Conservation (phyloP, 2,113 vertebrate genomes). For the Malurus elegans region DNA sequence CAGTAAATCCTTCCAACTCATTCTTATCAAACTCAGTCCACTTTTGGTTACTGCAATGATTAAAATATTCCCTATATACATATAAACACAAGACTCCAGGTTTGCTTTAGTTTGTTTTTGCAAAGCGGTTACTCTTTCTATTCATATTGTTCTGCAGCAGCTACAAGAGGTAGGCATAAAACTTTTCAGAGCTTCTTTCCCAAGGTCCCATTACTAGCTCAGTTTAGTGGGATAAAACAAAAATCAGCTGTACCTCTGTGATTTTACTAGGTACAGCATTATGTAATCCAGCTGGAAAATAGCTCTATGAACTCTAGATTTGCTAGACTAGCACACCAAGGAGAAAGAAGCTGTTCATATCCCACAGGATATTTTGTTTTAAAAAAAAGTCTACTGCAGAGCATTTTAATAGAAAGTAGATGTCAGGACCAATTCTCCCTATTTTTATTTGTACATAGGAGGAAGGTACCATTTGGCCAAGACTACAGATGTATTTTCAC, state of each 20-base stretch:
- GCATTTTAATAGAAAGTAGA: conserved; percentile 52
- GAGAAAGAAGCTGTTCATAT: conserved; percentile 68
- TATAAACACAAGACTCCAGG: conserved; percentile 69
- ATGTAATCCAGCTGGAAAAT: background rate
- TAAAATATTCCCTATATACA: conserved; percentile 66
- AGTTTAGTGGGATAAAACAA: background rate
- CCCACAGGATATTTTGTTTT: conserved; percentile 38
- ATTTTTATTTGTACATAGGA: conserved; percentile 60
- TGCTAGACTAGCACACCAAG: conserved; percentile 29
- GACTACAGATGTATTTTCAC: conserved; percentile 74
- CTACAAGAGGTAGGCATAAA: conserved; percentile 78
- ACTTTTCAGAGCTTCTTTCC: conserved; percentile 72
- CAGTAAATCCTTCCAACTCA: conserved; percentile 32
- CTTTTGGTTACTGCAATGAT: conserved; percentile 75
- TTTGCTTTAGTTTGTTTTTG: conserved; percentile 56
- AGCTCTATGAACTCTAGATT: background rate
- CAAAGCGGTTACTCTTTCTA: conserved; percentile 63
- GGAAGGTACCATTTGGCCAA: conserved; percentile 75
- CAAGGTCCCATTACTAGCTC: conserved; percentile 11
- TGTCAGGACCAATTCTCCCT: conserved; percentile 66
- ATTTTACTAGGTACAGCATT: background rate
- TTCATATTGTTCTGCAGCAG: conserved; percentile 73
- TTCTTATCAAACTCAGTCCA: conserved; percentile 65
- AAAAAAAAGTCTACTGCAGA: conserved; percentile 69
- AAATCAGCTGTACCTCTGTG: background rate